These are phyloP conservation scores for Myopa tessellatipennis DNA, from an alignment of 2,888 invertebrate species.

Conservation along the genomic window DNA sequence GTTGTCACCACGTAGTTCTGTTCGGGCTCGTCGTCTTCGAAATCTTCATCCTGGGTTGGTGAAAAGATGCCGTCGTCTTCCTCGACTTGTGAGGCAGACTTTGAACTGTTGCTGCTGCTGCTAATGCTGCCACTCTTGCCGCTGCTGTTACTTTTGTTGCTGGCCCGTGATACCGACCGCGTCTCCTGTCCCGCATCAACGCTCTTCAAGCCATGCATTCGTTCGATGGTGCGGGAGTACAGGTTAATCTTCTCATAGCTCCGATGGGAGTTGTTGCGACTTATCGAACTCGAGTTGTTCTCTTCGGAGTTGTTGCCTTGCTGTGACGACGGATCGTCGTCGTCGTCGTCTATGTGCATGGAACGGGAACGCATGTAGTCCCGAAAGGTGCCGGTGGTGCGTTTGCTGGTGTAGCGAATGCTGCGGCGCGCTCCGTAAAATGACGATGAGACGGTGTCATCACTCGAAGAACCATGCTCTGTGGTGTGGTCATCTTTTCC, in stretches of 20 bases:
- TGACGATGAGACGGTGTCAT: constrained; percentile 67
- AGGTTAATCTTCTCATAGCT: constrained; percentile 65
- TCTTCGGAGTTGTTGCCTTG: constrained; percentile 62
- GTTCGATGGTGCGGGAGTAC: constrained; percentile 72
- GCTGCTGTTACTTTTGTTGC: constrained; percentile 33
- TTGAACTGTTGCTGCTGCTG: constrained; percentile 44
- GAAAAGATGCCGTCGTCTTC: constrained; percentile 61
- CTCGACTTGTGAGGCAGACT: constrained; percentile 49
- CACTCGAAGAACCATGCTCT: constrained; percentile 66
- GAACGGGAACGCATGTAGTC: constrained; percentile 67
- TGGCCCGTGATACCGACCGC: constrained; percentile 45
- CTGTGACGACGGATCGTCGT: constrained; percentile 50
- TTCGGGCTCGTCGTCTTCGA: constrained; percentile 53
- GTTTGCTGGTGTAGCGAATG: constrained; percentile 68
- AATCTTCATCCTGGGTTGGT: constrained; percentile 58
- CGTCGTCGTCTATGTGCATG: constrained; percentile 62
- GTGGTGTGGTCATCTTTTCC: constrained; percentile 55
- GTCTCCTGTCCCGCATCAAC: constrained; percentile 61
- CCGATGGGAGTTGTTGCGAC: constrained; percentile 61
- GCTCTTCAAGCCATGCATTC: constrained; percentile 71
- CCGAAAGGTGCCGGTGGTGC: constrained; percentile 66
- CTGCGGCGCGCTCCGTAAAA: constrained; percentile 67
- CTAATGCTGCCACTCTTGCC: constrained; percentile 49
- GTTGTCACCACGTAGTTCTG: not conserved
- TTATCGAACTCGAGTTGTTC: constrained; percentile 61